phyloP scores from a whole-genome alignment of 2,888 invertebrate species.

The Athalia circularis region DNA sequence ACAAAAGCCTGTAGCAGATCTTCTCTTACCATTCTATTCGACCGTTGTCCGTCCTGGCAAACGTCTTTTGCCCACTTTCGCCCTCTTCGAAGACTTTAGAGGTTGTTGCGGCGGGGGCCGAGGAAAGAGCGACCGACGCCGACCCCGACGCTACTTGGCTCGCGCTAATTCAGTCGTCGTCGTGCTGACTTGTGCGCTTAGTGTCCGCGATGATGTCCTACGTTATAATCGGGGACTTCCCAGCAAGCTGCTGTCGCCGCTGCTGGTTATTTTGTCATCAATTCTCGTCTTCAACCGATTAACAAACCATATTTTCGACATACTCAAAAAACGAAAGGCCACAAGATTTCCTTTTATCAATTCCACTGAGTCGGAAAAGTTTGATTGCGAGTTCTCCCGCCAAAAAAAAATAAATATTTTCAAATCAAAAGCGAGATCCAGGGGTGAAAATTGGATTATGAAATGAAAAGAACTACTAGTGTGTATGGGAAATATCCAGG shows the following conservation, averaged over 20 bases:
- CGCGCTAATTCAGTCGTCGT: constrained; percentile 68
- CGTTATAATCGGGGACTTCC: not conserved
- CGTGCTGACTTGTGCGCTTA: not conserved
- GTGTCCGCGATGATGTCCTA: constrained; percentile 19
- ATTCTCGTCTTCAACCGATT: not conserved
- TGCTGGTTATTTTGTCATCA: not conserved
- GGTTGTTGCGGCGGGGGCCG: constrained; percentile 11
- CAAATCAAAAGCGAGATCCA: no score
- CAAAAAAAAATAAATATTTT: no score
- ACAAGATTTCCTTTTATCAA: no score
- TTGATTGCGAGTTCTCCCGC: no score
- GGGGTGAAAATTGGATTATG: not conserved
- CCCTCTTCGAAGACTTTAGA: not conserved
- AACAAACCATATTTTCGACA: no score
- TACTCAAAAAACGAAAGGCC: no score
- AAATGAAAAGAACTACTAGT: not conserved
- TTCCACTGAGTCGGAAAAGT: no score
- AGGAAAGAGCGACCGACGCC: constrained; percentile 9
- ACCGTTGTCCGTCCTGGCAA: not conserved
- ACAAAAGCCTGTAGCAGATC: no score
- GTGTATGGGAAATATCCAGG: not conserved
- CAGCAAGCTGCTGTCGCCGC: not conserved
- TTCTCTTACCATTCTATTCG: no score
- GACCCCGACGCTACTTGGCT: constrained; percentile 58
- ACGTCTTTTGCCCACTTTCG: not conserved